A percentile compares a stretch with the other conserved stretches of the same genome.
phyloP scores from a whole-genome alignment of 2,888 invertebrate genomes.

The Sinodicranocentrus sp. region DNA sequence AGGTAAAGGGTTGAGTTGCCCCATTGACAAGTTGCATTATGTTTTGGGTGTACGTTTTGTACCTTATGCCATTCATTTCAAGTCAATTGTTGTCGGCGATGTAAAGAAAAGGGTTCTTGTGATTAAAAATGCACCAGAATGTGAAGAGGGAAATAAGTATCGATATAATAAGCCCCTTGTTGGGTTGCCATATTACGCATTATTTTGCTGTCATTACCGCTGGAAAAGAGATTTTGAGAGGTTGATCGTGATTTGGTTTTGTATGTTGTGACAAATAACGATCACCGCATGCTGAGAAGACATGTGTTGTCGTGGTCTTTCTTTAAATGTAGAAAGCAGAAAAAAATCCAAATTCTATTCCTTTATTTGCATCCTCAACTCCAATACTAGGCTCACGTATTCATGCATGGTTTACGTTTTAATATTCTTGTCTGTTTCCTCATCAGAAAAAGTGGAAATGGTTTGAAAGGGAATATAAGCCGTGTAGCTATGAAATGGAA shows the following conservation, averaged over 20 bases:
- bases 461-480: background rate
- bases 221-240: conserved; percentile 41
- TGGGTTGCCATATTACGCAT: background rate
- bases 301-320: conserved; percentile 63
- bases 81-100: conserved; percentile 15
- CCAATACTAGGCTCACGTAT: conserved; percentile 55
- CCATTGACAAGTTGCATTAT: background rate
- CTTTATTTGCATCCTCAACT: conserved; percentile 4
- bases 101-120: conserved; percentile 16
- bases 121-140: conserved; percentile 8
- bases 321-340: conserved; percentile 14
- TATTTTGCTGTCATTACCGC: background rate
- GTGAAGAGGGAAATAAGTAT: background rate
- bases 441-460: background rate
- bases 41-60: background rate
- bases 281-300: conserved; percentile 53
- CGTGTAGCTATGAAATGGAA: conserved; percentile 34
- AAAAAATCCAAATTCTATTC: background rate
- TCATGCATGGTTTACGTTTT: conserved; percentile 54
- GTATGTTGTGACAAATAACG: conserved; percentile 66
- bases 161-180: background rate
- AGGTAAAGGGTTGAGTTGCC: background rate
- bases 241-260: conserved; percentile 63
- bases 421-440: conserved; percentile 20
- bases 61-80: conserved; percentile 1